Evolutionary conservation across 2,888 invertebrate genomes (phyloP).

Genomic region (Horisme vitalbata): DNA sequence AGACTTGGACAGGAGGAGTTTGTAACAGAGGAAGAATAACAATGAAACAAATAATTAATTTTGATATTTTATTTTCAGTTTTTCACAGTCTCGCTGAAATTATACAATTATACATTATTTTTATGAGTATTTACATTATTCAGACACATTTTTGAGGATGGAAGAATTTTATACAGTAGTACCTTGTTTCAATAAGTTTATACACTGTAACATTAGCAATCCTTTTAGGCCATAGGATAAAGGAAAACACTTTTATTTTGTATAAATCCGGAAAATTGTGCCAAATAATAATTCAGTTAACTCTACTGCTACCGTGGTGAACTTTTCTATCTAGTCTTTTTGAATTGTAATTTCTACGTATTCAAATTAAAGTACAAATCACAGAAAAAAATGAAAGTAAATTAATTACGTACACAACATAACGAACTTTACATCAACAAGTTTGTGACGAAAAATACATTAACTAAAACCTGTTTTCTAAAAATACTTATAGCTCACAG

Average conservation of each 20-base stretch:
- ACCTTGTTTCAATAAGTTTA: too few relatives aligned
- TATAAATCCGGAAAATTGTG: too few relatives aligned
- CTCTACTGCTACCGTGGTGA: too few relatives aligned
- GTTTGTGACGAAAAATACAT: background rate
- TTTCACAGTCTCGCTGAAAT: conserved; percentile 28
- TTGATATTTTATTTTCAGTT: conserved; percentile 49
- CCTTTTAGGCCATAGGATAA: too few relatives aligned
- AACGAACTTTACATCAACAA: background rate
- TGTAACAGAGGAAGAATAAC: too few relatives aligned
- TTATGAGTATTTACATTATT: conserved; percentile 38
- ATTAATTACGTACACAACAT: background rate
- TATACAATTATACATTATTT: conserved; percentile 27
- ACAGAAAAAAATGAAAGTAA: conserved; percentile 1
- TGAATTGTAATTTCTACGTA: too few relatives aligned
- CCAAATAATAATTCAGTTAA: too few relatives aligned
- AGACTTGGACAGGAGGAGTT: too few relatives aligned
- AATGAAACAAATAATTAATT: conserved; percentile 38
- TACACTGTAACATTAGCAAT: too few relatives aligned
- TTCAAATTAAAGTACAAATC: conserved; percentile 4
- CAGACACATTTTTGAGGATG: conserved; percentile 30
- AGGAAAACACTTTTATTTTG: too few relatives aligned
- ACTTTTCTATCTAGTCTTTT: too few relatives aligned
- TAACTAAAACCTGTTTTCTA: conserved; percentile 32
- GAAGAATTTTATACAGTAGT: background rate
- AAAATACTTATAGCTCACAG: conserved; percentile 74